These are phyloP conservation scores for Hoplostethus mediterraneus DNA, from an alignment of 2,797 vertebrate genomes.

Conservation along the genomic window DNA sequence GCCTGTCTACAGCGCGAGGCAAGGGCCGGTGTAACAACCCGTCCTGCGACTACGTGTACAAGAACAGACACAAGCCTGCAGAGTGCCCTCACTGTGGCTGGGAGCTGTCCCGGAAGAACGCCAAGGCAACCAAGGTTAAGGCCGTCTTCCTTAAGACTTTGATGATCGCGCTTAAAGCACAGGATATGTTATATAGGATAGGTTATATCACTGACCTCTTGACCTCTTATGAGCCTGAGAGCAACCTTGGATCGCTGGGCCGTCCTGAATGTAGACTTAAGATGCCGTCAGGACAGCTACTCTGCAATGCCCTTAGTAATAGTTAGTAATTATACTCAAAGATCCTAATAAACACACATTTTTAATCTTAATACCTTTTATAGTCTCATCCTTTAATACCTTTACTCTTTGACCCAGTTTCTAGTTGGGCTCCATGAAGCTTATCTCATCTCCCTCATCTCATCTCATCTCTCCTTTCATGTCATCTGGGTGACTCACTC, in stretches of 20 bases:
- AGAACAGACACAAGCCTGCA: conserved; percentile 96
- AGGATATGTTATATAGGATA: neutral
- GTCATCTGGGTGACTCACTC: neutral
- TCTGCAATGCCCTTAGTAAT: too few species aligned
- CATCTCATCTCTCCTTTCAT: neutral
- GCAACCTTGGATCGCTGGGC: neutral
- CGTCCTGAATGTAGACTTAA: conserved; percentile 3
- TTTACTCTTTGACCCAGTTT: too few species aligned
- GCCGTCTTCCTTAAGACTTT: neutral
- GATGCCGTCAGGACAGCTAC: too few species aligned
- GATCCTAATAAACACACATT: too few species aligned
- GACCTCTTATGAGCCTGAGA: neutral
- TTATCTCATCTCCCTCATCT: neutral
- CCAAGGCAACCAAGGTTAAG: conserved; percentile 73
- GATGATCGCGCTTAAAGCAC: neutral
- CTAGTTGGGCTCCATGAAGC: too few species aligned
- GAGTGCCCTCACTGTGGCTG: conserved; percentile 94
- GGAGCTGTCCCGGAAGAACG: conserved; percentile 88
- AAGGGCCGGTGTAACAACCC: conserved; percentile 96
- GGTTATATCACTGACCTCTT: neutral
- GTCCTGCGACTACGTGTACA: conserved; percentile 94
- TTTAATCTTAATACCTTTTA: too few species aligned
- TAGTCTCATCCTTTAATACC: too few species aligned
- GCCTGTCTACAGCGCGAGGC: conserved; percentile 95
- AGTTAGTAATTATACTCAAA: too few species aligned